These are phyloP conservation scores for Sipunculus nudus DNA, from an alignment of 2,888 invertebrate genomes.

Conservation along the genomic window DNA sequence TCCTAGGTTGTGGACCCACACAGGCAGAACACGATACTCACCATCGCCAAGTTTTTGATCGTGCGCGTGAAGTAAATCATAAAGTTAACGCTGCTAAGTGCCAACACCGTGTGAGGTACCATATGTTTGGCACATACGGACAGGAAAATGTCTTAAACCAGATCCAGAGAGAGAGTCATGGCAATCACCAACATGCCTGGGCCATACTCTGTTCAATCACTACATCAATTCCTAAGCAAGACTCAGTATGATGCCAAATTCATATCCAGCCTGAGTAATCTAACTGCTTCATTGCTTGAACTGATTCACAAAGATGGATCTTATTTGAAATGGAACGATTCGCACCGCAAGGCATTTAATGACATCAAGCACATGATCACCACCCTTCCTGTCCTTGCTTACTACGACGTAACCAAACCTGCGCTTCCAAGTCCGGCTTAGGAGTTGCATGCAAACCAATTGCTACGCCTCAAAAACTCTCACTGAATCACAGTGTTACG, in stretches of 20 bases:
- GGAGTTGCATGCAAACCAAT: constrained; percentile 37
- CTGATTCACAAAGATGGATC: constrained; percentile 33
- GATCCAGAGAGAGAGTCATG: constrained; percentile 33
- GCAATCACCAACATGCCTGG: constrained; percentile 40
- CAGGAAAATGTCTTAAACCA: constrained; percentile 23
- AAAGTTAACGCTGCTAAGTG: constrained; percentile 10
- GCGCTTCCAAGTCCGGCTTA: constrained; percentile 35
- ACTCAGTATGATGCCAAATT: constrained; percentile 39
- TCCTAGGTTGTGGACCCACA: neutral
- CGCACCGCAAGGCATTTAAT: constrained; percentile 33
- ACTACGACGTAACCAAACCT: constrained; percentile 32
- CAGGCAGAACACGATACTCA: neutral
- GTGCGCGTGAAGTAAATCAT: constrained; percentile 4
- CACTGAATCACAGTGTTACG: constrained; percentile 33
- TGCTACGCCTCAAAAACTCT: constrained; percentile 35
- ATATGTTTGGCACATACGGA: constrained; percentile 4
- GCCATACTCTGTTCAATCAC: constrained; percentile 36
- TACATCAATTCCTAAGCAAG: constrained; percentile 35
- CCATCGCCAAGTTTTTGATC: neutral
- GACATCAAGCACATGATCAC: constrained; percentile 19
- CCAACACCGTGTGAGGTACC: constrained; percentile 9
- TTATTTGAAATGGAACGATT: constrained; percentile 27
- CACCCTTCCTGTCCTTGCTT: constrained; percentile 31
- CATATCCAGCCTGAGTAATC: constrained; percentile 38
- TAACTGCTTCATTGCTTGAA: constrained; percentile 31